A percentile compares a stretch with the other conserved stretches of the same genome.
These are phyloP conservation scores for Panthera tigris DNA, from an alignment of 2,113 vertebrate genomes.

Conservation along the genomic window DNA sequence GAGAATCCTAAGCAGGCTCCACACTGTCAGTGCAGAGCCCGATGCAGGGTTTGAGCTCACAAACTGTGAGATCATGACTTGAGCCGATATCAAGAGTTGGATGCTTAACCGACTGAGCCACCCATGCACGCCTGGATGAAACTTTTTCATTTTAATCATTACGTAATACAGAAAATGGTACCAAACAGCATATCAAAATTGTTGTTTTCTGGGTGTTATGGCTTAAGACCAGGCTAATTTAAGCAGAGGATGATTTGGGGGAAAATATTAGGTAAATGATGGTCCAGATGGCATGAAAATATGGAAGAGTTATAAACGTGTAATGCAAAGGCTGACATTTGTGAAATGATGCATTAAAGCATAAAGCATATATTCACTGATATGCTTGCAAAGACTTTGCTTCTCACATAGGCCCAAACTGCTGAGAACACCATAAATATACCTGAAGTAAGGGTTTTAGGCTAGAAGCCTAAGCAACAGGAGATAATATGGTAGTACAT, in stretches of 20 bases:
- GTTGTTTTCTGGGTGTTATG: background rate
- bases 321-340: background rate
- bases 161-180: background rate
- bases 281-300: background rate
- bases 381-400: background rate
- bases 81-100: no score
- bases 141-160: slow-evolving; percentile 48
- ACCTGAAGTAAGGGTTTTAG: background rate
- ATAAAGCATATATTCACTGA: background rate
- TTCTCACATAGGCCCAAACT: background rate
- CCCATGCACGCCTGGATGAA: background rate
- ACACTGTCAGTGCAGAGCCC: no score
- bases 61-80: no score
- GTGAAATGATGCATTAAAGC: background rate
- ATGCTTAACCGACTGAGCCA: no score
- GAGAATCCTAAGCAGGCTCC: no score
- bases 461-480: background rate
- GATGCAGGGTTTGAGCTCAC: no score
- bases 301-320: background rate
- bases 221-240: background rate
- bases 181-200: background rate
- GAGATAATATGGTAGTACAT: background rate
- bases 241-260: slow-evolving; percentile 11
- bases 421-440: background rate
- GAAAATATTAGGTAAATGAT: background rate